Evolutionary conservation across 2,113 vertebrate species (phyloP).

Genomic region (Xiphias gladius): DNA sequence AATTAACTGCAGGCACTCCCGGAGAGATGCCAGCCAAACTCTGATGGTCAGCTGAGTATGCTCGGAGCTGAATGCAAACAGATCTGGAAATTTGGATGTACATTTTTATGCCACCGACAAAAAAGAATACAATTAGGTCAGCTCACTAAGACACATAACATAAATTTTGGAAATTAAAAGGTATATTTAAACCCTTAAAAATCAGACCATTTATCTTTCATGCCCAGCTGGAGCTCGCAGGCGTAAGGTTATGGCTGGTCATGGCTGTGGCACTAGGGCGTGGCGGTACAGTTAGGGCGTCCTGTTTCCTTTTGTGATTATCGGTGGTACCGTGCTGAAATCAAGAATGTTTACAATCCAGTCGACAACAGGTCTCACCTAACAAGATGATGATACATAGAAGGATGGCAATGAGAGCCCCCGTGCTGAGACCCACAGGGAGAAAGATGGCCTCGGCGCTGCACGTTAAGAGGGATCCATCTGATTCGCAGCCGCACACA

Average conservation of each 20-base stretch:
- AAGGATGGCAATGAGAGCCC: constrained; percentile 95
- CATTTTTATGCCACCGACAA: too few relatives aligned
- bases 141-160: too few relatives aligned
- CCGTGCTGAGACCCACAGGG: constrained; percentile 97
- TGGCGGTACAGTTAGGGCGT: not conserved
- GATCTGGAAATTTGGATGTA: not conserved
- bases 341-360: not conserved
- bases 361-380: constrained; percentile 85
- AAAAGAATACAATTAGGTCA: too few relatives aligned
- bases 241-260: not conserved
- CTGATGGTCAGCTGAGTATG: constrained; percentile 17
- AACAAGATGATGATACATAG: constrained; percentile 95
- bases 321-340: not conserved
- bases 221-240: not conserved
- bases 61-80: not conserved
- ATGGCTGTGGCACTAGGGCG: not conserved
- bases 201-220: not conserved
- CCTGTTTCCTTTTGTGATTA: not conserved
- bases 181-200: not conserved
- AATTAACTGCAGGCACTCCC: constrained; percentile 54
- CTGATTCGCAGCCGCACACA: constrained; percentile 93
- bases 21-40: constrained; percentile 26
- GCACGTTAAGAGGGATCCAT: constrained; percentile 93
- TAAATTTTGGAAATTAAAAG: too few relatives aligned
- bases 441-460: constrained; percentile 96